A percentile compares a stretch with the other conserved stretches of the same genome.
Evolutionary conservation across 2,113 vertebrate genomes (phyloP).

Genomic region (Sander vitreus): DNA sequence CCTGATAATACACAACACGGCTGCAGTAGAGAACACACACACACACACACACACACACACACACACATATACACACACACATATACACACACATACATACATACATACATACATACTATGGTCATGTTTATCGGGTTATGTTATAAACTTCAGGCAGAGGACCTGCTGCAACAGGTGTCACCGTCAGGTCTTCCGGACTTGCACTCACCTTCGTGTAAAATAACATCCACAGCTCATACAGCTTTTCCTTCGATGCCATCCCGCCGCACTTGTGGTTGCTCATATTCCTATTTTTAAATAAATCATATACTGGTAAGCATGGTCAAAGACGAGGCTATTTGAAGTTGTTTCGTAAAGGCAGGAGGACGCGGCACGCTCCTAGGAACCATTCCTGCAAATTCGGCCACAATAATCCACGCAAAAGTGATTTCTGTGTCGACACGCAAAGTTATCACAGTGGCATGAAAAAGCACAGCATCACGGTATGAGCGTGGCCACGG

Average conservation of each 20-base stretch:
- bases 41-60: background rate
- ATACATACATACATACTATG: background rate
- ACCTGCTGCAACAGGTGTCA: constrained; percentile 78
- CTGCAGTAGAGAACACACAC: background rate
- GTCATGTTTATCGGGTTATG: background rate
- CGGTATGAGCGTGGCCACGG: background rate
- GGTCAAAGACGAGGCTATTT: constrained; percentile 19
- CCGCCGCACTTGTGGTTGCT: constrained; percentile 69
- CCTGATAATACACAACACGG: too few species aligned
- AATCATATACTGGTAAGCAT: constrained; percentile 47
- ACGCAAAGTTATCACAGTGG: constrained; percentile 61
- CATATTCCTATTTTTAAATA: constrained; percentile 53
- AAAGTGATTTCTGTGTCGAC: constrained; percentile 40
- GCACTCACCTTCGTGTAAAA: constrained; percentile 93
- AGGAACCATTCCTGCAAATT: constrained; percentile 71
- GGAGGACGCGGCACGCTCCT: constrained; percentile 62
- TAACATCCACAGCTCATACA: constrained; percentile 94
- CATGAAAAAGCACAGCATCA: constrained; percentile 18
- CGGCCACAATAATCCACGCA: constrained; percentile 32
- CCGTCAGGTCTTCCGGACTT: constrained; percentile 62
- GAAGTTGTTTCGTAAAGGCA: constrained; percentile 63
- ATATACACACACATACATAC: background rate
- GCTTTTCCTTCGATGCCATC: constrained; percentile 92
- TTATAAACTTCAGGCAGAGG: constrained; percentile 42
- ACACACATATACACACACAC: background rate